Conservation (phyloP, 2,113 vertebrate genomes). For the Rissa tridactyla region DNA sequence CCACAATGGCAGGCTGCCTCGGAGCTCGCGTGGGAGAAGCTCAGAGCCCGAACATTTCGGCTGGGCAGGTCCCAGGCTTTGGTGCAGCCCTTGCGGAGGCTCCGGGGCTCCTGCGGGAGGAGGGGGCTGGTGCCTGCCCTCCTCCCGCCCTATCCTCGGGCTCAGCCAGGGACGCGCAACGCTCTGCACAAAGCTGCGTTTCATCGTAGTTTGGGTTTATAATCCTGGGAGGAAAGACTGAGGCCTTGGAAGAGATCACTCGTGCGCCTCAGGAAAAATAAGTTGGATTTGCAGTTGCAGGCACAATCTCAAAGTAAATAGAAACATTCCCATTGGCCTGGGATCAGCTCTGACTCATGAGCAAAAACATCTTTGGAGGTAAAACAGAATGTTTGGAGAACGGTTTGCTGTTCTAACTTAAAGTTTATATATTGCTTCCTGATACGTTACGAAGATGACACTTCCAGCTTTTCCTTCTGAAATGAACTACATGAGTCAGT, state of each 20-base stretch:
- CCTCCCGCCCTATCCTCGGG: neutral
- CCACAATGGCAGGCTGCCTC: neutral
- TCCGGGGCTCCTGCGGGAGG: neutral
- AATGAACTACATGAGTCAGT: neutral
- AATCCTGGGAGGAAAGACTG: conserved; percentile 40
- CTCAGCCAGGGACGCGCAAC: neutral
- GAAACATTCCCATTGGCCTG: conserved; percentile 59
- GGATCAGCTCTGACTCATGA: conserved; percentile 59
- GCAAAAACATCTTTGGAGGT: conserved; percentile 55
- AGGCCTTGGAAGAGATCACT: conserved; percentile 31
- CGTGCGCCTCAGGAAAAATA: conserved; percentile 23
- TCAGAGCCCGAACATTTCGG: neutral
- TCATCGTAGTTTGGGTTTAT: neutral
- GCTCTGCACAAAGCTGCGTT: conserved; percentile 1
- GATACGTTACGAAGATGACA: neutral
- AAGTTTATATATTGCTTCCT: conserved; percentile 57
- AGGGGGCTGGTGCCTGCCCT: neutral
- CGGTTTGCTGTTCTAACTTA: conserved; percentile 7
- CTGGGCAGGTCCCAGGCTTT: neutral
- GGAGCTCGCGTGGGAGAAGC: neutral
- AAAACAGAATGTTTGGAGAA: conserved; percentile 33
- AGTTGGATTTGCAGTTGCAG: conserved; percentile 54
- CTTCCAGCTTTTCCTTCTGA: conserved; percentile 14
- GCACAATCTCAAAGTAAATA: conserved; percentile 63
- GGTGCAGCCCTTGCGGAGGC: neutral